These are phyloP conservation scores for Lithophane ornitopus DNA, from an alignment of 2,888 invertebrate species.

Conservation along the genomic window DNA sequence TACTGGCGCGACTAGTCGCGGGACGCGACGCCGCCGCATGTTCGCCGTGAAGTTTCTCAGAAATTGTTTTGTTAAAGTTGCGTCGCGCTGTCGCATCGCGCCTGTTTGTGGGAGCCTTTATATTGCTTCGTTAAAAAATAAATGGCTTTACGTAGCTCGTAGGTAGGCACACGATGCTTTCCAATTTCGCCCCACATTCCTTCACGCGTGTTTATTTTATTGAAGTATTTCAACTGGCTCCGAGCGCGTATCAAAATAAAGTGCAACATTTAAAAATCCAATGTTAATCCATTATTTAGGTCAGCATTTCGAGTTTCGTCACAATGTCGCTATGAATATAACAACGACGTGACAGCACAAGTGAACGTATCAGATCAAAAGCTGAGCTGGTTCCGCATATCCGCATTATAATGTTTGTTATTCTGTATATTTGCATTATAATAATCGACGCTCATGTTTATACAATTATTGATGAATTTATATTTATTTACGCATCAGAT, in stretches of 20 bases:
- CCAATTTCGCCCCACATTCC: slow-evolving; percentile 81
- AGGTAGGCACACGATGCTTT: slow-evolving; percentile 73
- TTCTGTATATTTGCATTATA: slow-evolving; percentile 37
- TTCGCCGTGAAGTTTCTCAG: too few relatives aligned
- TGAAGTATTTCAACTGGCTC: slow-evolving; percentile 69
- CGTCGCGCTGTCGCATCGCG: too few relatives aligned
- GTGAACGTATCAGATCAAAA: slow-evolving; percentile 60
- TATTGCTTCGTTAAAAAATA: slow-evolving; percentile 58
- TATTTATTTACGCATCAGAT: slow-evolving; percentile 21
- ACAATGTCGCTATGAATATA: slow-evolving; percentile 67
- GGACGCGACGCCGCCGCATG: too few relatives aligned
- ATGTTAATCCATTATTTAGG: slow-evolving; percentile 71
- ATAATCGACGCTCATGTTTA: slow-evolving; percentile 29
- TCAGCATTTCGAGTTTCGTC: slow-evolving; percentile 72
- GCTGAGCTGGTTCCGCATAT: slow-evolving; percentile 48
- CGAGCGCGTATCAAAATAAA: slow-evolving; percentile 73
- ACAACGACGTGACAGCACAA: slow-evolving; percentile 47
- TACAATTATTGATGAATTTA: slow-evolving; percentile 29
- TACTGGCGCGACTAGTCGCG: too few relatives aligned
- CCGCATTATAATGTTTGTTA: slow-evolving; percentile 41
- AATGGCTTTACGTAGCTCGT: slow-evolving; percentile 65
- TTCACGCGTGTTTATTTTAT: slow-evolving; percentile 82
- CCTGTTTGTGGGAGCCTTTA: too few relatives aligned
- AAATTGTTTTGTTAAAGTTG: too few relatives aligned
- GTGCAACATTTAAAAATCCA: slow-evolving; percentile 74